These are phyloP conservation scores for Parochlus steinenii DNA, from an alignment of 2,888 invertebrate species.

Conservation along the genomic window DNA sequence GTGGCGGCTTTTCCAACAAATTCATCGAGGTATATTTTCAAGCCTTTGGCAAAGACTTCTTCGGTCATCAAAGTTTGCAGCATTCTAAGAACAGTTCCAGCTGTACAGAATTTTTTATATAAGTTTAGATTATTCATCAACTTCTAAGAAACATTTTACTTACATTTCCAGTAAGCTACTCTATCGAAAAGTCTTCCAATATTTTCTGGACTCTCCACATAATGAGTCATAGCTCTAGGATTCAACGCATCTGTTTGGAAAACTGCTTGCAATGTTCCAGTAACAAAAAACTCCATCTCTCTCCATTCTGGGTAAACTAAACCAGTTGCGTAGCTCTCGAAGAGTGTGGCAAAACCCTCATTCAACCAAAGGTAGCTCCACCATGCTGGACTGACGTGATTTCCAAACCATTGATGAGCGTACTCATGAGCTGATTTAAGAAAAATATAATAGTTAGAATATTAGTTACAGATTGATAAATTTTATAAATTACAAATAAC, in stretches of 20 bases:
- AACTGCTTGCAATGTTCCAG: slow-evolving; percentile 53
- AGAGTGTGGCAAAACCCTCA: slow-evolving; percentile 56
- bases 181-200: slow-evolving; percentile 67
- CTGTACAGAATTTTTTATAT: not conserved
- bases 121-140: not conserved
- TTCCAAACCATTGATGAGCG: slow-evolving; percentile 8
- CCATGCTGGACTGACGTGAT: slow-evolving; percentile 49
- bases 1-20: slow-evolving; percentile 27
- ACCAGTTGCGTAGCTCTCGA: slow-evolving; percentile 43
- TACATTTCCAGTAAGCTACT: slow-evolving; percentile 81
- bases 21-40: not conserved
- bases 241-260: slow-evolving; percentile 55
- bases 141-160: slow-evolving; percentile 26
- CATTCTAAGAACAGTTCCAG: slow-evolving; percentile 9
- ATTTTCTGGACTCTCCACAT: slow-evolving; percentile 67
- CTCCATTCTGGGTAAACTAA: slow-evolving; percentile 44
- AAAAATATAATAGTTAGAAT: not conserved
- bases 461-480: not conserved
- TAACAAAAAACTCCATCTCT: slow-evolving; percentile 57
- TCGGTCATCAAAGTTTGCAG: slow-evolving; percentile 7
- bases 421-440: not conserved
- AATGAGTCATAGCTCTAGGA: slow-evolving; percentile 65
- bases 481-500: no score
- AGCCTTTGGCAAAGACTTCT: slow-evolving; percentile 1
- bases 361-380: slow-evolving; percentile 57